phyloP scores from a whole-genome alignment of 2,113 vertebrate species.

The Pagrus major region DNA sequence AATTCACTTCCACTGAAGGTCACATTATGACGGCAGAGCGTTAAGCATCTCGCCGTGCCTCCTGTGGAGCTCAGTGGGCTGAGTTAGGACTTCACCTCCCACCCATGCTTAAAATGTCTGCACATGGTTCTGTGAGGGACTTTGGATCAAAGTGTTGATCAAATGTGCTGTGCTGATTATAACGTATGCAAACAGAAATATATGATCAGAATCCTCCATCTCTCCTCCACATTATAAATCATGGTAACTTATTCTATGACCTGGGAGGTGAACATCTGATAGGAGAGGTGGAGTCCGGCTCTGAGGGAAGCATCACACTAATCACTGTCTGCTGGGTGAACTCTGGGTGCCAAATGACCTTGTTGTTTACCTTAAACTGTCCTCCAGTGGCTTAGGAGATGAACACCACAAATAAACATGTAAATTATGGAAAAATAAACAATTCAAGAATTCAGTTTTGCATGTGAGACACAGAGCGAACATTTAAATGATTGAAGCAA shows the following conservation, averaged over 20 bases:
- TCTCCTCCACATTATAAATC: background rate
- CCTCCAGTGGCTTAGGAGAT: slow-evolving; percentile 11
- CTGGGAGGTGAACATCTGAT: slow-evolving; percentile 13
- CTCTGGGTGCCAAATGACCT: slow-evolving; percentile 59
- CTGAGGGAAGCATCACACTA: slow-evolving; percentile 37
- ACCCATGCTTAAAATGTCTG: slow-evolving; percentile 48
- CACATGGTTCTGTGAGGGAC: slow-evolving; percentile 11
- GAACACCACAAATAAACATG: slow-evolving; percentile 2
- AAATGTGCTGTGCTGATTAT: slow-evolving; percentile 8
- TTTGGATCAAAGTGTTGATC: slow-evolving; percentile 21
- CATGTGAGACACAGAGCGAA: background rate
- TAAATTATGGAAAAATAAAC: background rate
- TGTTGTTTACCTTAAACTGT: slow-evolving; percentile 46
- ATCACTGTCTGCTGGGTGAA: slow-evolving; percentile 51
- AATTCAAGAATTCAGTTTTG: background rate
- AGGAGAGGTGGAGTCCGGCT: slow-evolving; percentile 13
- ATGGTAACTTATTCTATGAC: background rate
- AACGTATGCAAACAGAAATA: too few species aligned
- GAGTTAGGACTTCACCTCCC: slow-evolving; percentile 43
- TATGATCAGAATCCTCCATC: background rate
- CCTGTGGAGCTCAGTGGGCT: slow-evolving; percentile 45
- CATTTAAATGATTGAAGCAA: background rate
- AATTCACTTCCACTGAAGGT: slow-evolving; percentile 69
- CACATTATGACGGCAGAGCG: slow-evolving; percentile 46
- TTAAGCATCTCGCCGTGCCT: slow-evolving; percentile 35